Evolutionary conservation across 2,888 invertebrate species (phyloP).

Genomic region (Anthoptus insignis): DNA sequence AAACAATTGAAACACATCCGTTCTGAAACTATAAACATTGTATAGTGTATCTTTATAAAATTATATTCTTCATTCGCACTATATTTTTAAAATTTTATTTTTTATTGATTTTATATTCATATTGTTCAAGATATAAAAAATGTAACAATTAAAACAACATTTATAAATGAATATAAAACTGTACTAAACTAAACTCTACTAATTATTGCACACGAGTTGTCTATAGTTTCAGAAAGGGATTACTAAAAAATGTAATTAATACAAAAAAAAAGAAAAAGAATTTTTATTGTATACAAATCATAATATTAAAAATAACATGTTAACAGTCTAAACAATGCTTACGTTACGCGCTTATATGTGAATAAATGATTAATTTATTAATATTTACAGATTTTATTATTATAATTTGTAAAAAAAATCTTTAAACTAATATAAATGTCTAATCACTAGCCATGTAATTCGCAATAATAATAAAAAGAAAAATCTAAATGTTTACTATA

Average conservation of each 20-base stretch:
- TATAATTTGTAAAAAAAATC: slow-evolving; percentile 64
- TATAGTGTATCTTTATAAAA: too few relatives aligned
- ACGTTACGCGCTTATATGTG: slow-evolving; percentile 48
- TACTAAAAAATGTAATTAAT: slow-evolving; percentile 15
- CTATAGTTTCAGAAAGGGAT: slow-evolving; percentile 22
- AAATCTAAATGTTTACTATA: slow-evolving; percentile 50
- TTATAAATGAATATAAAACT: neutral
- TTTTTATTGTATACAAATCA: slow-evolving; percentile 20
- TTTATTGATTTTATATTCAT: too few relatives aligned
- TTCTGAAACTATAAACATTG: slow-evolving; percentile 44
- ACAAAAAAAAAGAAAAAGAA: slow-evolving; percentile 19
- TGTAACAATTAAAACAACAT: neutral
- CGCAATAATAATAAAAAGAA: slow-evolving; percentile 68
- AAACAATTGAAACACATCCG: slow-evolving; percentile 36
- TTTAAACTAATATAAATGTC: slow-evolving; percentile 77
- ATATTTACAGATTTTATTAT: slow-evolving; percentile 70
- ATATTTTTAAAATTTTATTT: too few relatives aligned
- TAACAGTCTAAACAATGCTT: slow-evolving; percentile 35
- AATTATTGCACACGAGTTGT: neutral
- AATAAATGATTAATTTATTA: slow-evolving; percentile 58
- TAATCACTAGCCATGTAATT: slow-evolving; percentile 86
- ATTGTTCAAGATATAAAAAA: too few relatives aligned
- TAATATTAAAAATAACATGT: slow-evolving; percentile 27
- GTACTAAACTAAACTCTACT: neutral
- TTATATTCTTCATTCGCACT: too few relatives aligned